Evolutionary conservation across 2,888 invertebrate species (phyloP).

Genomic region (Microplitis deprimator): DNA sequence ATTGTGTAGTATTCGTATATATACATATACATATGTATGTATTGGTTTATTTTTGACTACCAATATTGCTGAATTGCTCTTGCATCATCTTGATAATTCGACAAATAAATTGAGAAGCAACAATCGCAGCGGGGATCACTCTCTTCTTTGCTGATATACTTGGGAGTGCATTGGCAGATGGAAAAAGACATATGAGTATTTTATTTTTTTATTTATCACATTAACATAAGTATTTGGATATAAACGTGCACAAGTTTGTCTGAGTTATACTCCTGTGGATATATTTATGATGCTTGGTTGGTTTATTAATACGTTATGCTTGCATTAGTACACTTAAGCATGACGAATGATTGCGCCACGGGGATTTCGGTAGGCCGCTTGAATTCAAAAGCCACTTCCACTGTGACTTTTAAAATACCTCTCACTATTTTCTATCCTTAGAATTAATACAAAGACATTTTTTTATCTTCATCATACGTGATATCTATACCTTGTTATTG

Average conservation of each 20-base stretch:
- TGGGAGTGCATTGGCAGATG: conserved; percentile 56
- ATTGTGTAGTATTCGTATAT: background rate
- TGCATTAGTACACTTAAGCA: conserved; percentile 70
- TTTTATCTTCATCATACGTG: background rate
- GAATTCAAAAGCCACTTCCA: conserved; percentile 49
- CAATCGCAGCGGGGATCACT: conserved; percentile 44
- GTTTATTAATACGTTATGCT: conserved; percentile 70
- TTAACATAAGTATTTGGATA: conserved; percentile 66
- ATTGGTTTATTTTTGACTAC: background rate
- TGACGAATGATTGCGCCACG: conserved; percentile 67
- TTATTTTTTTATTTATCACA: conserved; percentile 55
- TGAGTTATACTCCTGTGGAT: conserved; percentile 49
- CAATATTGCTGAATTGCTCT: conserved; percentile 18
- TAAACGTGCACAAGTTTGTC: conserved; percentile 38
- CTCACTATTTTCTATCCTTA: conserved; percentile 5
- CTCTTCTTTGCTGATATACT: conserved; percentile 7
- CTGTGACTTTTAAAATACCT: conserved; percentile 17
- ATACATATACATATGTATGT: conserved; percentile 6
- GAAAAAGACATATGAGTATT: conserved; percentile 61
- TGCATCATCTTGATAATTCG: conserved; percentile 14
- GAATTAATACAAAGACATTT: background rate
- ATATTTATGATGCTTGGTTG: conserved; percentile 61
- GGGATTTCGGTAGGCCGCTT: conserved; percentile 61
- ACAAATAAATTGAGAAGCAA: conserved; percentile 26
- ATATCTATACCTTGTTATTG: too few relatives aligned